phyloP scores from a whole-genome alignment of 2,113 vertebrate genomes.

The Chamaetylas fuelleborni region DNA sequence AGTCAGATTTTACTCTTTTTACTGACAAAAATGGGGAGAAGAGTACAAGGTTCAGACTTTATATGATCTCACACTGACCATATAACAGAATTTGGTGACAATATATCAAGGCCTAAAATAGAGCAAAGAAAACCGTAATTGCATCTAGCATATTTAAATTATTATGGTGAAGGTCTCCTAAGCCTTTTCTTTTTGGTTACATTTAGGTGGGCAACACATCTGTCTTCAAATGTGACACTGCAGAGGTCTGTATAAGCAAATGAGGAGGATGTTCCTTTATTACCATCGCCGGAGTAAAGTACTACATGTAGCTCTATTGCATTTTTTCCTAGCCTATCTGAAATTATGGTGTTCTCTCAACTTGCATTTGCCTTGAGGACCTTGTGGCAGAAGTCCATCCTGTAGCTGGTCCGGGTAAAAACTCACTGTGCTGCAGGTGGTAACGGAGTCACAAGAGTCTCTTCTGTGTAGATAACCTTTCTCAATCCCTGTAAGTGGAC shows the following conservation, averaged over 20 bases:
- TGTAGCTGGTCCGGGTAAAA: rapidly evolving
- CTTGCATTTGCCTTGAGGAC: not conserved
- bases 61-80: not conserved
- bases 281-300: not conserved
- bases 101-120: not conserved
- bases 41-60: not conserved
- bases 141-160: not conserved
- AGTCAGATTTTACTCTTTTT: not conserved
- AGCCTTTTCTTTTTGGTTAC: not conserved
- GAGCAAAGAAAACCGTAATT: not conserved
- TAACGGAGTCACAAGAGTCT: not conserved
- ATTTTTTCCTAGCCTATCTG: not conserved
- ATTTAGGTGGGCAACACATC: not conserved
- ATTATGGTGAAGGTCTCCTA: not conserved
- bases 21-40: not conserved
- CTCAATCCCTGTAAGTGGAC: rapidly evolving
- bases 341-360: not conserved
- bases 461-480: not conserved
- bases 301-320: not conserved
- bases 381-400: not conserved
- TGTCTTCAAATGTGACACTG: not conserved
- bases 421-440: rapidly evolving
- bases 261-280: not conserved
- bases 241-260: not conserved
- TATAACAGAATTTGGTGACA: not conserved